Evolutionary conservation across 2,888 invertebrate species (phyloP).

Genomic region (Apantesis nais): DNA sequence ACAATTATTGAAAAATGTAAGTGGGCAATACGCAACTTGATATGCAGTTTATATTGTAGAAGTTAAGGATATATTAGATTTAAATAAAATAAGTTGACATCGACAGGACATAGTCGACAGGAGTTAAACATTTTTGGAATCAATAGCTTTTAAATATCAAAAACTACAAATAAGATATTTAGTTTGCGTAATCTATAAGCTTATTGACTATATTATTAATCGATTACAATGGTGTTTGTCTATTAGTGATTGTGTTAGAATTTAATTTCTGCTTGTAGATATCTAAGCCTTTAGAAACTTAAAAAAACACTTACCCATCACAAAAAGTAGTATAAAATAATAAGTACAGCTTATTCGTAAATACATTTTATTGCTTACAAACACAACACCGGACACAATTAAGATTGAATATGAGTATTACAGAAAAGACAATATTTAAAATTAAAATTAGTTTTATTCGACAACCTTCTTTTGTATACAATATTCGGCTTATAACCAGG

Average conservation of each 20-base stretch:
- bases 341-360: slow-evolving; percentile 20
- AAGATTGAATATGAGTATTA: neutral
- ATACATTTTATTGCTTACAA: slow-evolving; percentile 26
- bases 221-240: neutral
- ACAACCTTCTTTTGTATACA: slow-evolving; percentile 3
- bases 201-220: neutral
- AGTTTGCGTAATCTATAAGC: neutral
- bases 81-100: neutral
- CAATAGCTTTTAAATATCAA: neutral
- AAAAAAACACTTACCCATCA: slow-evolving; percentile 34
- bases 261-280: neutral
- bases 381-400: neutral
- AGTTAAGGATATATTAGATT: neutral
- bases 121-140: neutral
- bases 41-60: neutral
- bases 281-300: neutral
- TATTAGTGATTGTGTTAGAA: neutral
- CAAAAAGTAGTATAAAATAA: slow-evolving; percentile 29
- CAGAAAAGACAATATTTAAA: neutral
- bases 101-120: neutral
- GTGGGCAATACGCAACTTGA: too few species aligned
- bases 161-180: neutral
- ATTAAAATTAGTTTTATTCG: slow-evolving; percentile 10
- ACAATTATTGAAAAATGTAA: neutral
- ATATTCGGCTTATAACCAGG: neutral